Evolutionary conservation across 2,888 invertebrate genomes (phyloP), one percentile per base, ranked within the genome.

Genomic region (Pegoplata infirma): DNA sequence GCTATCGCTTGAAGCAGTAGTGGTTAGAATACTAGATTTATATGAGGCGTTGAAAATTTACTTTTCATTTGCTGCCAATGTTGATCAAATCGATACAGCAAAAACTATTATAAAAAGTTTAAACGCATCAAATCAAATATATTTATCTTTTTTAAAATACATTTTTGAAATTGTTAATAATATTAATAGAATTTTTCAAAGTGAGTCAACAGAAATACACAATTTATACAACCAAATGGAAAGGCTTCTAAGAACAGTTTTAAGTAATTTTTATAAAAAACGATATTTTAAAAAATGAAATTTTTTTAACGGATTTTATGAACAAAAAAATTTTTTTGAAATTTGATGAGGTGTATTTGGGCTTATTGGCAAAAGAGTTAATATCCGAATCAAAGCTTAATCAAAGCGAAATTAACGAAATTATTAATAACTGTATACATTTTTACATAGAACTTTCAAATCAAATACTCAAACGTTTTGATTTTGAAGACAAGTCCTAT

Each of bases 241-340:
- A 56, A 28, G 10, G 25, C 56, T 56, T 56, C n/a, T 56, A 10
- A 59, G 19, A 32, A 59, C 59, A 40, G 23, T 44, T 4, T 28
- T 59, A 23, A 40, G 19, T 21, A 59, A 44, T 44, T 59, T n/a
- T 59, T 59, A 6, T 59, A 59, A 40, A 59, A 40, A 17, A 40
- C 32, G 21, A 59, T 10, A 32, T 59, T 40, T 19, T 44, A 19
- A 19, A 40, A 21, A 32, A 40, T 59, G 2, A 44, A 17, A 28
- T 36, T 25, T 17, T n/a, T 28, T 36, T 36, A 56, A 21, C 16
- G 21, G 28, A 36, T 28, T 56, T 19, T 49, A 21, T 12, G 16
- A 19, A 49, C 12, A 49, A 21, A 21, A 21, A 19, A 14, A 49
- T 19, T 56, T 53, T 53, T n/a, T n/a, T 28, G 19, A 19, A 53